Evolutionary conservation across 2,888 invertebrate species (phyloP).

Genomic region (Ormyrus thymus): DNA sequence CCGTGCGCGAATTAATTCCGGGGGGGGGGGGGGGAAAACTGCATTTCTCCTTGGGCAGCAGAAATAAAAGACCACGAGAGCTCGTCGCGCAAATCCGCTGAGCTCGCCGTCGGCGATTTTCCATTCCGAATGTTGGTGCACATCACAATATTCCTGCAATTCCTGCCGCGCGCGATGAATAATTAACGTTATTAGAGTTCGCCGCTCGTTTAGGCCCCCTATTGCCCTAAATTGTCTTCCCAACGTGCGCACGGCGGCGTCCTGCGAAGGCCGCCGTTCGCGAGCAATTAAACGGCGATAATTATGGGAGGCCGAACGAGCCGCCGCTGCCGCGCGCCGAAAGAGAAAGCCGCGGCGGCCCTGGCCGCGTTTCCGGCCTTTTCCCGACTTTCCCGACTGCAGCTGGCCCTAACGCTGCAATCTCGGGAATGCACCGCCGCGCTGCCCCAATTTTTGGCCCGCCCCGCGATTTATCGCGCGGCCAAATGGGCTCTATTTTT

Average conservation of each 20-base stretch:
- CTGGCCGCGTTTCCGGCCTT: neutral
- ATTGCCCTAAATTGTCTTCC: constrained; percentile 38
- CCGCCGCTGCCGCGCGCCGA: neutral
- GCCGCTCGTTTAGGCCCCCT: constrained; percentile 23
- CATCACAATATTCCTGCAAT: constrained; percentile 7
- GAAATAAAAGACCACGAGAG: no score
- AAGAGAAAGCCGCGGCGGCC: neutral
- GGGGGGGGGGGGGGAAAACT: no score
- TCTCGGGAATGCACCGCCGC: neutral
- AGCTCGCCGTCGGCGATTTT: no score
- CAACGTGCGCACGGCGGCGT: neutral
- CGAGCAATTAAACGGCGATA: constrained; percentile 48
- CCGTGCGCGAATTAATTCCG: neutral
- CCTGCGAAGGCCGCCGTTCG: neutral
- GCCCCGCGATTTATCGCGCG: constrained; percentile 9
- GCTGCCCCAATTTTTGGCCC: constrained; percentile 15
- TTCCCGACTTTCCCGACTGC: neutral
- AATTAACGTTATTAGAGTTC: constrained; percentile 42
- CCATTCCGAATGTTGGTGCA: neutral
- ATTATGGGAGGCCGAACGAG: constrained; percentile 10
- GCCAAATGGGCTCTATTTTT: constrained; percentile 38
- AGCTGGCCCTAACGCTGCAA: neutral
- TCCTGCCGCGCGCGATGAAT: constrained; percentile 17
- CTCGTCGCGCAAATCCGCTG: no score
- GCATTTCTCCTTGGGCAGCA: no score